phyloP scores from a whole-genome alignment of 2,797 vertebrate genomes.

The Tarsius wallacei region DNA sequence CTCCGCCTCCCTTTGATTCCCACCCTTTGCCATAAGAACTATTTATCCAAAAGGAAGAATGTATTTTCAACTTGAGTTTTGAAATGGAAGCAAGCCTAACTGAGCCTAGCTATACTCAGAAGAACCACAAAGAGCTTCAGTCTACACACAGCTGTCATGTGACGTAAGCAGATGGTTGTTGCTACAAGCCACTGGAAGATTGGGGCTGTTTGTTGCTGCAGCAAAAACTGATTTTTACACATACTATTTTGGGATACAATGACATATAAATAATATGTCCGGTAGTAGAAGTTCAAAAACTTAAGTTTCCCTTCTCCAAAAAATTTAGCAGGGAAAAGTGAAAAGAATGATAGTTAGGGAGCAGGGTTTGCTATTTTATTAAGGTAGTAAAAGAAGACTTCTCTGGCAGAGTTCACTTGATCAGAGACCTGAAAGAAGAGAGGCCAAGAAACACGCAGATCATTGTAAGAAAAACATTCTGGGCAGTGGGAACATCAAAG shows the following conservation, averaged over 20 bases:
- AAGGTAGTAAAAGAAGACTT: background rate
- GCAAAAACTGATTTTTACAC: background rate
- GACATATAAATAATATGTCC: background rate
- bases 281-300: background rate
- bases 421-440: background rate
- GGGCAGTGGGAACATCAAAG: background rate
- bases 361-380: background rate
- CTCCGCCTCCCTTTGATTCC: background rate
- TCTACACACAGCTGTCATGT: background rate
- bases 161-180: background rate
- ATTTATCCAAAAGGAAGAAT: background rate
- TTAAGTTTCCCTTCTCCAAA: background rate
- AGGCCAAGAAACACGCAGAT: background rate
- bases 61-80: background rate
- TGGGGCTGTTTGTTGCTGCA: background rate
- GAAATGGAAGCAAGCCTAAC: background rate
- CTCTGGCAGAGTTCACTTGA: background rate
- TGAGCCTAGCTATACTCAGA: background rate
- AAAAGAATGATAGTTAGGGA: background rate
- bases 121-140: background rate
- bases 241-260: background rate
- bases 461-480: background rate
- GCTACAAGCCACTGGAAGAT: background rate
- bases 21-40: background rate
- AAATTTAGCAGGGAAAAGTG: background rate